Evolutionary conservation across 2,888 invertebrate species (phyloP).

Genomic region (Gymnoscelis rufifasciata): DNA sequence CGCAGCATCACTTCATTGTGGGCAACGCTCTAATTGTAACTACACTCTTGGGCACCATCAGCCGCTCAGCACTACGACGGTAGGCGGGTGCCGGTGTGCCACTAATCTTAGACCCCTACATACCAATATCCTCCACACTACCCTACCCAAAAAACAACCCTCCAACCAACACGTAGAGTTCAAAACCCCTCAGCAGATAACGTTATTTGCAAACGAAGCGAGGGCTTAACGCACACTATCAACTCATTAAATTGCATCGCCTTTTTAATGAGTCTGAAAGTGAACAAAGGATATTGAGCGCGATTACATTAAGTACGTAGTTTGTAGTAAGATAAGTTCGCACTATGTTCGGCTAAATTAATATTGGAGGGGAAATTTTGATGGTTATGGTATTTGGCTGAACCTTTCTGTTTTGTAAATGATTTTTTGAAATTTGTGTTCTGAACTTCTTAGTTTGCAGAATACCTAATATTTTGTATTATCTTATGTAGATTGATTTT

Average conservation of each 20-base stretch:
- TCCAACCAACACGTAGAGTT: constrained; percentile 38
- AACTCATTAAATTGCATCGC: constrained; percentile 80
- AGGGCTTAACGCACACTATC: constrained; percentile 78
- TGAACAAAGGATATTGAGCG: constrained; percentile 78
- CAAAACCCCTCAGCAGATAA: constrained; percentile 31
- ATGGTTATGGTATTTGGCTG: constrained; percentile 9
- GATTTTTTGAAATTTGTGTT: background rate
- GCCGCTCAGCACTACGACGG: constrained; percentile 75
- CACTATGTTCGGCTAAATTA: constrained; percentile 41
- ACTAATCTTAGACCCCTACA: constrained; percentile 79
- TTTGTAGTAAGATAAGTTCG: constrained; percentile 63
- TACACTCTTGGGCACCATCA: constrained; percentile 77
- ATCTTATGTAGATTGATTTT: no score
- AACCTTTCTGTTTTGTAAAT: background rate
- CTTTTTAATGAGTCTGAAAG: constrained; percentile 80
- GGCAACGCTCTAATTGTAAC: constrained; percentile 79
- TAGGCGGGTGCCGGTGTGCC: constrained; percentile 77
- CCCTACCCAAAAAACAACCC: constrained; percentile 35
- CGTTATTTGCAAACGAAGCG: constrained; percentile 74
- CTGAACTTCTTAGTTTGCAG: no score
- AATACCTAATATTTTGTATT: no score
- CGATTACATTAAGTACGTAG: constrained; percentile 77
- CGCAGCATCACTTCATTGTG: constrained; percentile 78
- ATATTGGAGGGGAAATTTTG: constrained; percentile 14
- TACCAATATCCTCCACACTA: constrained; percentile 54